Evolutionary conservation across 2,113 vertebrate species (phyloP).

Genomic region (Boleophthalmus pectinirostris): DNA sequence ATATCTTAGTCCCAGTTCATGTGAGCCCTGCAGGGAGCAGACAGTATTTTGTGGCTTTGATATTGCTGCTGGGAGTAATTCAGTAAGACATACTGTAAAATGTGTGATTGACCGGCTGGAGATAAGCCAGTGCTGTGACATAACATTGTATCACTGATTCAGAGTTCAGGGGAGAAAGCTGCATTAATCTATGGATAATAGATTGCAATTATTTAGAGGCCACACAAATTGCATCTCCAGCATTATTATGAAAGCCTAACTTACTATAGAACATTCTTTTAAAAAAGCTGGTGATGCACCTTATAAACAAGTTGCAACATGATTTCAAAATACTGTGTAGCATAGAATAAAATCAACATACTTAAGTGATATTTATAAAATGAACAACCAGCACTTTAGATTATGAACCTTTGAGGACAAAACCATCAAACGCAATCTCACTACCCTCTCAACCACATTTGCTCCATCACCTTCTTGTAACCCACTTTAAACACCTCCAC

Average conservation of each 20-base stretch:
- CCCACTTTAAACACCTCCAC: slow-evolving; percentile 36
- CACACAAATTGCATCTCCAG: neutral
- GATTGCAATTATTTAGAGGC: no score
- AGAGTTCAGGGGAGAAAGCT: neutral
- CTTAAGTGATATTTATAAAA: no score
- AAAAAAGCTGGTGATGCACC: neutral
- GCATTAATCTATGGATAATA: neutral
- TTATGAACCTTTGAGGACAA: neutral
- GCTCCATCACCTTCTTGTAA: slow-evolving; percentile 40
- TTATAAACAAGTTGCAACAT: neutral
- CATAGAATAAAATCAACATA: no score
- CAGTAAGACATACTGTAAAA: slow-evolving; percentile 76
- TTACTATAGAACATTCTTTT: no score
- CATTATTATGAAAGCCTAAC: no score
- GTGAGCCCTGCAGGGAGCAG: slow-evolving; percentile 80
- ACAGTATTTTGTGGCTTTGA: slow-evolving; percentile 84
- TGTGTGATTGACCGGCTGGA: slow-evolving; percentile 79
- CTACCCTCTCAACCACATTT: slow-evolving; percentile 18
- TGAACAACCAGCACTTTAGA: neutral
- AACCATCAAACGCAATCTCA: neutral
- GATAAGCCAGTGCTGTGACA: slow-evolving; percentile 62
- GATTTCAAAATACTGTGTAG: neutral
- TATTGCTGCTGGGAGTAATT: slow-evolving; percentile 83
- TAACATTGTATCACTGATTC: neutral
- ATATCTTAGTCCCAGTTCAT: slow-evolving; percentile 70